Evolutionary conservation across 1,140 invertebrate genomes (phyloP).

Genomic region (Ostrea edulis): DNA sequence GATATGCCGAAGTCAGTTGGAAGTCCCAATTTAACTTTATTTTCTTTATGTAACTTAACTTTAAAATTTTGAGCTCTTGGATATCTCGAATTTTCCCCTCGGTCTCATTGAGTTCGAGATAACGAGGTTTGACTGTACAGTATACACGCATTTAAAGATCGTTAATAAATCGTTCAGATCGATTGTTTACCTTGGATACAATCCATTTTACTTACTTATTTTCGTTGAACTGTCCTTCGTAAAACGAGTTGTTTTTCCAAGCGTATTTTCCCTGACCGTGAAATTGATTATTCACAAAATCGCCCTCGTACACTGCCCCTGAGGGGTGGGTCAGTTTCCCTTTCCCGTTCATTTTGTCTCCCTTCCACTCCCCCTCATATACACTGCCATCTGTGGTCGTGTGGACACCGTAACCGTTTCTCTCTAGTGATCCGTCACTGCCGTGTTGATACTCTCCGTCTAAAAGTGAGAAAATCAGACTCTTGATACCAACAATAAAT

Average conservation of each 20-base stretch:
- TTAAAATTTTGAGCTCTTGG: too few relatives aligned
- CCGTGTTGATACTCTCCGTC: conserved; percentile 76
- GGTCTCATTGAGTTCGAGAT: too few relatives aligned
- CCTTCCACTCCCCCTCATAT: conserved; percentile 76
- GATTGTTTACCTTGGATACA: too few relatives aligned
- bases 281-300: conserved; percentile 78
- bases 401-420: conserved; percentile 75
- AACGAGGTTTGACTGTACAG: too few relatives aligned
- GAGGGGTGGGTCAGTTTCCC: conserved; percentile 74
- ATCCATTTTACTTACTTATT: conserved; percentile 71
- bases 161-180: too few relatives aligned
- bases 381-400: conserved; percentile 70
- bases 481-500: not conserved
- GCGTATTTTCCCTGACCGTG: conserved; percentile 77
- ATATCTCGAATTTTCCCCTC: too few relatives aligned
- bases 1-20: too few relatives aligned
- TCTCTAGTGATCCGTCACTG: conserved; percentile 70
- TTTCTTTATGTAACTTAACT: too few relatives aligned
- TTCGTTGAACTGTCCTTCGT: conserved; percentile 77
- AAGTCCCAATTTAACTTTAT: too few relatives aligned
- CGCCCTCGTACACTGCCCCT: conserved; percentile 74
- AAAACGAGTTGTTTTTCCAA: conserved; percentile 78
- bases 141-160: too few relatives aligned
- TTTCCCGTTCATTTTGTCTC: conserved; percentile 77
- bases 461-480: conserved; percentile 48